phyloP scores from a whole-genome alignment of 35 echinoderm and acorn worm genomes.

The Patiria miniata region DNA sequence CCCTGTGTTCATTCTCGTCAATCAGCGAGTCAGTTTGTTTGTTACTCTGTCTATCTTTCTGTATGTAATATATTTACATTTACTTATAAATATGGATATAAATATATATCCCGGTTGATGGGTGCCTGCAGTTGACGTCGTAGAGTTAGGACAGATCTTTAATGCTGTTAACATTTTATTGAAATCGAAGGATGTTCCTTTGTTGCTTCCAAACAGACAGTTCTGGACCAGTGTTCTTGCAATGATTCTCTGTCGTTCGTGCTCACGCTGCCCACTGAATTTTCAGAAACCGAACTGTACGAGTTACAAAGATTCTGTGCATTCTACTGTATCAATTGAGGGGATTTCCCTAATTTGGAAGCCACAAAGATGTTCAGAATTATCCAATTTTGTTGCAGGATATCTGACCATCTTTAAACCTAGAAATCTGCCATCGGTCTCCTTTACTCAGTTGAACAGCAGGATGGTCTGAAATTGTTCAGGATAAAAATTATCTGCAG shows the following conservation, averaged over 20 bases:
- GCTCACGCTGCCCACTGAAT: not conserved
- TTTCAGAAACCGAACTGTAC: too few species aligned
- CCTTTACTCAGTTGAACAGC: too few species aligned
- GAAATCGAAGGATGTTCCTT: not conserved
- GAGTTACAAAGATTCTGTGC: too few species aligned
- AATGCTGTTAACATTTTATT: not conserved
- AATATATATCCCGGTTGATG: slow-evolving; percentile 21
- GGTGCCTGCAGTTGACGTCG: not conserved
- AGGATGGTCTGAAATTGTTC: too few species aligned
- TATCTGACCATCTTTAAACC: too few species aligned
- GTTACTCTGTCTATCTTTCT: slow-evolving; percentile 15
- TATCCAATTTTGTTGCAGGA: too few species aligned
- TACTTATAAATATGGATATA: slow-evolving; percentile 25
- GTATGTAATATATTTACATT: slow-evolving; percentile 35
- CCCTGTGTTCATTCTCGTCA: not conserved
- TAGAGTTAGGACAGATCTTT: not conserved
- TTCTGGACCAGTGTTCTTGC: slow-evolving; percentile 9
- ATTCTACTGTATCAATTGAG: too few species aligned
- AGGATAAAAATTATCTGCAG: too few species aligned
- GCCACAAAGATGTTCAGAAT: too few species aligned
- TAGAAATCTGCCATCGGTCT: too few species aligned
- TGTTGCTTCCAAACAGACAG: not conserved
- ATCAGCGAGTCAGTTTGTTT: not conserved
- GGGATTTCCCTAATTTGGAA: too few species aligned
- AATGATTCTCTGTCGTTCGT: not conserved